Base-by-base conservation (phyloP, 2,113 vertebrate species). In the Agapornis roseicollis region DNA sequence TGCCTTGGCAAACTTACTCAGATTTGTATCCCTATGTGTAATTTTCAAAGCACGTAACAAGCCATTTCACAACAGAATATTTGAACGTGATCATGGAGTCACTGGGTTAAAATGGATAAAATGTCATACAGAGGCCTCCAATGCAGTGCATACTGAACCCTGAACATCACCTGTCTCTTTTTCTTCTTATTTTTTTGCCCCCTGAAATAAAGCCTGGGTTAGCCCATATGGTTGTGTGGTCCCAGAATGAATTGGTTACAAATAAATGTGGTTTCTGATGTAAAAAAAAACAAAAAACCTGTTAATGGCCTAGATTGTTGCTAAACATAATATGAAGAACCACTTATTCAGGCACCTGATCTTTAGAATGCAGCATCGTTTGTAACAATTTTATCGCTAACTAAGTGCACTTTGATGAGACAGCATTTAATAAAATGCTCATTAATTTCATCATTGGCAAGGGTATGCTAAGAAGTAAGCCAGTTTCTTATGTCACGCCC, bases 401-500 rank as follows among this genome's bases (percentile, higher is more conserved):
- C 98, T 98, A 98, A 98, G 98, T 98, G 98, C 97, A 98, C 98
- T 99, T 99, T 98, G 98, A 98, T 99, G 98, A 99, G 98, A 98
- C 98, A 98, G 98, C 98, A 98, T 99, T 99, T 99, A 98, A 99
- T 98, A 98, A 98, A 98, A 98, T 98, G 98, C 98, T 98, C 98
- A 99, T 99, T 98, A 99, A 99, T 98, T 99, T 98, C 98, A 98
- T 99, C 98, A 99, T 98, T 98, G 98, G 98, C 98, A 98, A 98
- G 98, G 98, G 98, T 98, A 98, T 98, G 98, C 97, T 98, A 98
- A 99, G 99, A 99, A 98, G 98, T 98, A 98, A 98, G 99, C 99
- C 99, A 99, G 98, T 99, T 99, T 98, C 98, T 98, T 98, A 99
- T 99, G 99, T 99, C 99, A 99, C 98, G 98, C 98, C 99, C 99